These are phyloP conservation scores for Aplysia californica DNA, from an alignment of 1,140 invertebrate species.

Conservation along the genomic window DNA sequence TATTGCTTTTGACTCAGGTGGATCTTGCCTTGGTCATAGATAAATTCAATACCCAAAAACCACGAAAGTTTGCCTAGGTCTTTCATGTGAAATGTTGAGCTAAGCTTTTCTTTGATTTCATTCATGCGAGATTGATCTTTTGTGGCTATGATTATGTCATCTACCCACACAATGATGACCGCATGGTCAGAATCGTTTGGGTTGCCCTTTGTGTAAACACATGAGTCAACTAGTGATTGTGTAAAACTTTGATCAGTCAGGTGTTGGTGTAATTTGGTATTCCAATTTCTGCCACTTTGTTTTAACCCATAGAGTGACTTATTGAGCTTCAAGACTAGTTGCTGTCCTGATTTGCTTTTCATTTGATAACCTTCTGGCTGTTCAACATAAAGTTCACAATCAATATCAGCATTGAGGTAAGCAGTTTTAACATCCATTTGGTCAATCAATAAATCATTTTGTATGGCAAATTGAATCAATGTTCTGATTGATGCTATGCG, in stretches of 20 bases:
- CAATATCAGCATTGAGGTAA: conserved; percentile 40
- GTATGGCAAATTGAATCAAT: conserved; percentile 38
- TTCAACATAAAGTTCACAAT: conserved; percentile 42
- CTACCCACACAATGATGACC: conserved; percentile 42
- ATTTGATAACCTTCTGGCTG: conserved; percentile 32
- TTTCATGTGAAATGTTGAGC: conserved; percentile 19
- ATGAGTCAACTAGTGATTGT: conserved; percentile 35
- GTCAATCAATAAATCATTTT: conserved; percentile 30
- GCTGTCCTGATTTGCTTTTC: conserved; percentile 8
- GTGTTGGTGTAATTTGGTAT: conserved; percentile 45
- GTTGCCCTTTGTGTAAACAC: conserved; percentile 32
- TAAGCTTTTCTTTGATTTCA: conserved; percentile 15
- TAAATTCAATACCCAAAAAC: conserved; percentile 30
- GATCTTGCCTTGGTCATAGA: conserved; percentile 17
- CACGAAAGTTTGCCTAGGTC: conserved; percentile 21
- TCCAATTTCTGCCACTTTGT: conserved; percentile 39
- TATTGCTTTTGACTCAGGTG: conserved; percentile 27
- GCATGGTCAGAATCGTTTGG: conserved; percentile 16
- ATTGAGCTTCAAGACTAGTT: conserved; percentile 35
- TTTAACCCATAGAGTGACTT: conserved; percentile 47
- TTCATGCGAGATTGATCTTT: not conserved
- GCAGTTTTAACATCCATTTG: conserved; percentile 48
- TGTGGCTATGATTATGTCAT: conserved; percentile 29
- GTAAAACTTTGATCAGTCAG: conserved; percentile 65
- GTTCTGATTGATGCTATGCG: conserved; percentile 42